Conservation (phyloP, 2,113 vertebrate species). For the Tetraodon nigroviridis region DNA sequence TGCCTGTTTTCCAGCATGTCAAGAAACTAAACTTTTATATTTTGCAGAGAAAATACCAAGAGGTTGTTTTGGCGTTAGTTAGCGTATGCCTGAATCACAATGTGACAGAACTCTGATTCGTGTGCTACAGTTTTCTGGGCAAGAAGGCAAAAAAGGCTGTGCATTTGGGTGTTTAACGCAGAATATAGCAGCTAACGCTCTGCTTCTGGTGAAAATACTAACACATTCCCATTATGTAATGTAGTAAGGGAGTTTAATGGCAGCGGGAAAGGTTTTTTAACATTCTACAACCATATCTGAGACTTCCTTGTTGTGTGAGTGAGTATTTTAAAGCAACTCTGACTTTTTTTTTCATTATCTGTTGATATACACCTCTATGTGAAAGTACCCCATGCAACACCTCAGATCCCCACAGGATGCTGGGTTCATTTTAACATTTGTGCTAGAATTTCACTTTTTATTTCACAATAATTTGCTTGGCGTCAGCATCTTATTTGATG, state of each 20-base stretch:
- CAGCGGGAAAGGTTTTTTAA: no score
- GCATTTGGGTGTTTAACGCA: slow-evolving; percentile 2
- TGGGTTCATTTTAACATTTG: no score
- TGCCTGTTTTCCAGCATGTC: slow-evolving; percentile 30
- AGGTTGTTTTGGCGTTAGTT: slow-evolving; percentile 4
- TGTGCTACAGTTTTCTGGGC: neutral
- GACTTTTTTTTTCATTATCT: no score
- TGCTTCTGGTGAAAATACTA: no score
- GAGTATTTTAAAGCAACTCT: no score
- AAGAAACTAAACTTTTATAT: slow-evolving; percentile 20
- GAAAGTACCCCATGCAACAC: no score
- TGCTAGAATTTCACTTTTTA: slow-evolving; percentile 15
- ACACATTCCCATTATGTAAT: no score
- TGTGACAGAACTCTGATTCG: neutral
- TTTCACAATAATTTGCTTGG: slow-evolving; percentile 16
- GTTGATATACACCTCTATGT: no score
- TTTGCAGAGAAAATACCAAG: slow-evolving; percentile 6
- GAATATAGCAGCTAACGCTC: neutral
- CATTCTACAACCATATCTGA: no score
- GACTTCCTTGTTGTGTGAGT: no score
- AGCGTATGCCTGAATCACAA: neutral
- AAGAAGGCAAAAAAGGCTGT: neutral
- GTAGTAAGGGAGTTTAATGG: no score
- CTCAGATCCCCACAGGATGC: no score
- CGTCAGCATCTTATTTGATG: slow-evolving; percentile 13